Base-by-base conservation (phyloP, 2,797 vertebrate genomes). In the Acanthiza pusilla region DNA sequence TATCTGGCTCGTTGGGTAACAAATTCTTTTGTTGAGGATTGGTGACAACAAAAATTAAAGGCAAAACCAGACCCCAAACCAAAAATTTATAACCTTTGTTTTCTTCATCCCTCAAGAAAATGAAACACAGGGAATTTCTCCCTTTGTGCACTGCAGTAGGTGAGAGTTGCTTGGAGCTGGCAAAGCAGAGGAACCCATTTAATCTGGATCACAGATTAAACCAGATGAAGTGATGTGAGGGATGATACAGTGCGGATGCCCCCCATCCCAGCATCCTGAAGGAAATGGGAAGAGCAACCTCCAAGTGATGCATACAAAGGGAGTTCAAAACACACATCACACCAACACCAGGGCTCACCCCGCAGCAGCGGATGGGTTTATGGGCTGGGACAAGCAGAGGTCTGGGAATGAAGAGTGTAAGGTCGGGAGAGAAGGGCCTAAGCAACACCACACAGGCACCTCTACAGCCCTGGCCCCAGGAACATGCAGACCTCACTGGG, bases 21-120 rank as follows among this genome's bases (percentile, higher is more conserved):
- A 85, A 94, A 96, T 80, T 93, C 70, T 95, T 92, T 95, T 82
- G 55, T 51, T 83, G 91, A 90, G 62, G 78, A 68, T 34, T 93
- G 85, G 81, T 89, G 81, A 93, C 89, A 95, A 93, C 54, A 95
- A 92, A 93, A 92, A 91, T 71, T 81, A 92, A 92, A 78, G 80
- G 94, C 60, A 96, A 94, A 95, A 76, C 54, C 20, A 83, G 93
- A 60, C 47, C 60, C 45, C 62, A 60, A 75, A 89, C 9, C 72
- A 94, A 89, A 88, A 91, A 92, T 70, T 40, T 89, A 43, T 80
- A 96, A 55, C 38, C 27, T 54, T 93, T 78, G 63, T 87, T 88
- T 86, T 93, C 70, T 43, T 91, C 93, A 95, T 93, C 36, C 82
- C 92, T 93, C 92, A 96, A 89, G 81, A 89, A 96, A 97, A 95